These are phyloP conservation scores for Drosophila elegans DNA, from an alignment of 1,140 invertebrate genomes.

Conservation along the genomic window DNA sequence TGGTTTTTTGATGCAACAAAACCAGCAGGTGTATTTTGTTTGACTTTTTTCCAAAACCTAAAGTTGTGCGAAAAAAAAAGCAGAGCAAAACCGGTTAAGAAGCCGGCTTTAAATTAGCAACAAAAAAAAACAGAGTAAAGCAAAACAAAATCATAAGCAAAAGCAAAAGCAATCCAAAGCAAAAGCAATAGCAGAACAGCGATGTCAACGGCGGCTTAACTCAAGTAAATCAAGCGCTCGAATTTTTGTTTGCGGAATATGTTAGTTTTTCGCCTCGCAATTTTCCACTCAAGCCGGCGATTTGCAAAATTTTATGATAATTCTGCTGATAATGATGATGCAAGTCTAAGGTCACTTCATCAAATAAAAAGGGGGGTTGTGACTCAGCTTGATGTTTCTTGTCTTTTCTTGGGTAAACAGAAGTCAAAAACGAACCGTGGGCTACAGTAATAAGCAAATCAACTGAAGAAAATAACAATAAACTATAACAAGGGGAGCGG, in stretches of 20 bases:
- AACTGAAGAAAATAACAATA: slow-evolving; percentile 24
- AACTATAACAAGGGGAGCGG: slow-evolving; percentile 8
- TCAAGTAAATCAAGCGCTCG: slow-evolving; percentile 41
- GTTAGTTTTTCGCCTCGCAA: slow-evolving; percentile 29
- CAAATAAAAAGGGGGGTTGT: neutral
- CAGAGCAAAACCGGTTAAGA: slow-evolving; percentile 41
- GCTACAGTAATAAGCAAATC: slow-evolving; percentile 17
- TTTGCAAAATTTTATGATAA: slow-evolving; percentile 22
- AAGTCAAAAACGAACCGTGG: neutral
- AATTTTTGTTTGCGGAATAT: slow-evolving; percentile 19
- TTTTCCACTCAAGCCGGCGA: slow-evolving; percentile 61
- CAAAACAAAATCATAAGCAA: slow-evolving; percentile 8
- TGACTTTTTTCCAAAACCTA: slow-evolving; percentile 26
- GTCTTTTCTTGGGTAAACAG: slow-evolving; percentile 13
- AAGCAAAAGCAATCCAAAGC: neutral
- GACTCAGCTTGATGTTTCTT: slow-evolving; percentile 18
- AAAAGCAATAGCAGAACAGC: slow-evolving; percentile 14
- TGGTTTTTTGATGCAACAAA: slow-evolving; percentile 3
- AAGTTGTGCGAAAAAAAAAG: slow-evolving; percentile 18
- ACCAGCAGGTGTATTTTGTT: slow-evolving; percentile 46
- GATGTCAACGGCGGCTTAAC: slow-evolving; percentile 23
- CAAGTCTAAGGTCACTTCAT: slow-evolving; percentile 17
- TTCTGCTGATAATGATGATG: slow-evolving; percentile 24
- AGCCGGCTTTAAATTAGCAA: slow-evolving; percentile 33
- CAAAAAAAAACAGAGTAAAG: slow-evolving; percentile 25